These are phyloP conservation scores for Andrena marginata DNA, from an alignment of 2,888 invertebrate genomes.

Conservation along the genomic window DNA sequence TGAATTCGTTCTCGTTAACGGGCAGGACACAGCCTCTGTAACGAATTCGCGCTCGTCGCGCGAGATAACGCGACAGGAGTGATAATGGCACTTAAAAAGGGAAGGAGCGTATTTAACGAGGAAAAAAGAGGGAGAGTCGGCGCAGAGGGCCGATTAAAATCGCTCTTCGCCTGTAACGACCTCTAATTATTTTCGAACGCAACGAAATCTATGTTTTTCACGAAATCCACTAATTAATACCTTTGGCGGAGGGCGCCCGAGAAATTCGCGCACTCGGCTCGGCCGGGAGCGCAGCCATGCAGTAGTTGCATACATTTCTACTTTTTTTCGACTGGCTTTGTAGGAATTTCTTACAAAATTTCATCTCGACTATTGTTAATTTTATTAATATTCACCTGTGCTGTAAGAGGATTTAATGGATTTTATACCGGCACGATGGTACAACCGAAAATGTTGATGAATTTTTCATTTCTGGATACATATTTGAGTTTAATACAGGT, in stretches of 20 bases:
- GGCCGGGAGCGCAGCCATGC: too few species aligned
- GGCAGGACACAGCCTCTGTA: conserved; percentile 17
- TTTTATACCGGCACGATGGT: too few species aligned
- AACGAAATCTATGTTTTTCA: conserved; percentile 13
- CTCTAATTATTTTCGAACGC: conserved; percentile 47
- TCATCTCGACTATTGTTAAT: too few species aligned
- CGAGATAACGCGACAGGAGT: conserved; percentile 34
- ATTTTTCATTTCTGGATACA: not conserved
- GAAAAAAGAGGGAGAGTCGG: conserved; percentile 2
- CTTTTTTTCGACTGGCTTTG: too few species aligned
- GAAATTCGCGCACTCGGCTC: not conserved
- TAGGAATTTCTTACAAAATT: too few species aligned
- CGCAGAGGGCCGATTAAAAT: conserved; percentile 27
- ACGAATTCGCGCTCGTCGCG: conserved; percentile 25
- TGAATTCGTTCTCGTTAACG: conserved; percentile 58
- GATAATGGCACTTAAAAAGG: conserved; percentile 33
- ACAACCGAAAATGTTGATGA: too few species aligned
- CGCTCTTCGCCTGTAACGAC: not conserved
- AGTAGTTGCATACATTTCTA: too few species aligned
- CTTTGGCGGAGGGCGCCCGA: not conserved
- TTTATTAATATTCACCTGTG: too few species aligned
- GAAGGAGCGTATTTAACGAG: conserved; percentile 15
- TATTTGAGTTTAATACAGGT: not conserved
- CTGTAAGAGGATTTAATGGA: too few species aligned
- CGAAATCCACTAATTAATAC: conserved; percentile 32